These are phyloP conservation scores for Macrosoma leucophasiata DNA, from an alignment of 2,888 invertebrate genomes.

Conservation along the genomic window DNA sequence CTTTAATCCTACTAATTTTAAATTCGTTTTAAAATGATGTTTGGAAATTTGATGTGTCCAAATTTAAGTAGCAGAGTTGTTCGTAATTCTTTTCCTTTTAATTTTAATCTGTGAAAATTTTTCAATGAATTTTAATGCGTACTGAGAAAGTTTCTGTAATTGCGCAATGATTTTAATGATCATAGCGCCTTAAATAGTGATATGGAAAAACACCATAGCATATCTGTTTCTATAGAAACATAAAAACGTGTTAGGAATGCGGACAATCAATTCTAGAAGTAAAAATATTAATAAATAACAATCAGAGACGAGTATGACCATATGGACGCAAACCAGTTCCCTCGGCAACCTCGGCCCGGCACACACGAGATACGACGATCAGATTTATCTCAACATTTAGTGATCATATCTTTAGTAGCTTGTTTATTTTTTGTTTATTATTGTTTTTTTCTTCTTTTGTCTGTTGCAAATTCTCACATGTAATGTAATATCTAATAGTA, in stretches of 20 bases:
- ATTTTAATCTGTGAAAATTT: no score
- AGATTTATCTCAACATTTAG: slow-evolving; percentile 22
- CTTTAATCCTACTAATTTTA: no score
- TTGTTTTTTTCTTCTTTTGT: neutral
- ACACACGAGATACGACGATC: slow-evolving; percentile 10
- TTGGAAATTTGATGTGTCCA: no score
- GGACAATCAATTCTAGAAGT: slow-evolving; percentile 44
- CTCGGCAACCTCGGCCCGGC: slow-evolving; percentile 2
- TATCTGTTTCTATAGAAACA: slow-evolving; percentile 28
- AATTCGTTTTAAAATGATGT: no score
- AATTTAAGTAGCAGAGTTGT: no score
- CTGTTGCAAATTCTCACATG: slow-evolving; percentile 2
- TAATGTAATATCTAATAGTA: no score
- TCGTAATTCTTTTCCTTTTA: no score
- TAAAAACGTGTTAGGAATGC: slow-evolving; percentile 43
- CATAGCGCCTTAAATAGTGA: slow-evolving; percentile 8
- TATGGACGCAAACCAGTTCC: slow-evolving; percentile 58
- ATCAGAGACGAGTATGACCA: slow-evolving; percentile 47
- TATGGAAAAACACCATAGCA: slow-evolving; percentile 19
- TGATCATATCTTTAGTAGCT: slow-evolving; percentile 8
- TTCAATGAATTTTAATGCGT: no score
- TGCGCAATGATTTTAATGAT: neutral
- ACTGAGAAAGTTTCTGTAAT: no score
- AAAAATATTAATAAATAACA: slow-evolving; percentile 59
- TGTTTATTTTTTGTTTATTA: slow-evolving; percentile 1